Evolutionary conservation across 2,888 invertebrate species (phyloP).

Genomic region (Drosophila siamana): DNA sequence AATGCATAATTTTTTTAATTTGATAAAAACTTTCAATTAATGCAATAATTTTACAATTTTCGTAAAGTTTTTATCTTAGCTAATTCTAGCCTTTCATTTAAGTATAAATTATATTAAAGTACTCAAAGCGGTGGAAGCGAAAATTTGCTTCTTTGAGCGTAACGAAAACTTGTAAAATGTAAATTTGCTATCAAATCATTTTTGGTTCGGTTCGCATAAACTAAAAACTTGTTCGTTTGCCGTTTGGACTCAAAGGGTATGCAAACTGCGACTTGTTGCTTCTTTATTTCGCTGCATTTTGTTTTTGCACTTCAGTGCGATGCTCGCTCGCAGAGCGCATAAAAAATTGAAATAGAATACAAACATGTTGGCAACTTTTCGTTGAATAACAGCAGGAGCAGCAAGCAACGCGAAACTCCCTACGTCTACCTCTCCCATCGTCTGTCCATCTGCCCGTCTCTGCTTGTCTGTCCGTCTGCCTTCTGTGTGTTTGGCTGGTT

Average conservation of each 20-base stretch:
- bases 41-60: too few relatives aligned
- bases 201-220: neutral
- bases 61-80: too few relatives aligned
- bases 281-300: conserved; percentile 29
- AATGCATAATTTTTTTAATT: too few relatives aligned
- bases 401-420: conserved; percentile 26
- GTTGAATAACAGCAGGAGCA: conserved; percentile 39
- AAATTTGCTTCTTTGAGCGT: too few relatives aligned
- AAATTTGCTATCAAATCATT: neutral
- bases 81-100: too few relatives aligned
- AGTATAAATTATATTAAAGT: too few relatives aligned
- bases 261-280: conserved; percentile 21
- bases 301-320: conserved; percentile 44
- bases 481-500: conserved; percentile 29
- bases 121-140: too few relatives aligned
- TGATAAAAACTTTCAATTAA: too few relatives aligned
- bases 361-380: conserved; percentile 74
- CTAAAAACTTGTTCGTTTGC: neutral
- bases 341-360: conserved; percentile 73
- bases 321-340: conserved; percentile 53
- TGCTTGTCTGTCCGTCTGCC: conserved; percentile 3
- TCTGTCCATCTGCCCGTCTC: conserved; percentile 1
- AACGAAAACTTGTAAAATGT: neutral
- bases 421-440: neutral
- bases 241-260: conserved; percentile 17